Conservation (phyloP, 2,888 invertebrate genomes). For the Chrysolina americana region DNA sequence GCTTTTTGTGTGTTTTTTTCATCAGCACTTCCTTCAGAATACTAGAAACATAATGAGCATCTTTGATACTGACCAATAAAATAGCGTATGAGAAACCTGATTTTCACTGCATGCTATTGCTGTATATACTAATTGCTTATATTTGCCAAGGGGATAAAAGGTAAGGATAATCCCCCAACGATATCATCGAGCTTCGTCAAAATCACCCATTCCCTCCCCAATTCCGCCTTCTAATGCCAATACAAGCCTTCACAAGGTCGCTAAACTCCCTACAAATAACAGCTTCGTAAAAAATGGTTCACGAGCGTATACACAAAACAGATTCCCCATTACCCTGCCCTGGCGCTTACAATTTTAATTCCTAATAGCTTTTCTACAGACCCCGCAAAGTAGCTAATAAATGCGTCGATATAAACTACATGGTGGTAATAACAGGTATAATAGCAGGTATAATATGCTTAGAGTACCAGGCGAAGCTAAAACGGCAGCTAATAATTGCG, state of each 20-base stretch:
- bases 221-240: slow-evolving; percentile 53
- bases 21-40: neutral
- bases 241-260: slow-evolving; percentile 34
- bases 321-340: slow-evolving; percentile 38
- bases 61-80: neutral
- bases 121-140: slow-evolving; percentile 60
- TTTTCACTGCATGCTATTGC: slow-evolving; percentile 51
- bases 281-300: slow-evolving; percentile 54
- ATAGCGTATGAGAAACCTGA: neutral
- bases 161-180: slow-evolving; percentile 68
- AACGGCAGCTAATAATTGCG: slow-evolving; percentile 54
- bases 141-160: slow-evolving; percentile 59
- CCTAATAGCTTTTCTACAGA: slow-evolving; percentile 29
- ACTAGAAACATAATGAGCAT: neutral
- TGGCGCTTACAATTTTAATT: slow-evolving; percentile 42
- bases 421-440: slow-evolving; percentile 36
- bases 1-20: too few relatives aligned
- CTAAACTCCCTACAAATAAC: slow-evolving; percentile 49
- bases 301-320: slow-evolving; percentile 54
- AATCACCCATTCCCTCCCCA: slow-evolving; percentile 57
- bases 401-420: slow-evolving; percentile 41
- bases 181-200: slow-evolving; percentile 66
- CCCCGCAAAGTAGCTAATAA: slow-evolving; percentile 48
- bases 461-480: slow-evolving; percentile 26
- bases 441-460: slow-evolving; percentile 30